A percentile compares a stretch with the other conserved stretches of the same genome.
These are phyloP conservation scores for Cephus pulcher DNA, from an alignment of 2,888 invertebrate genomes.

Conservation along the genomic window DNA sequence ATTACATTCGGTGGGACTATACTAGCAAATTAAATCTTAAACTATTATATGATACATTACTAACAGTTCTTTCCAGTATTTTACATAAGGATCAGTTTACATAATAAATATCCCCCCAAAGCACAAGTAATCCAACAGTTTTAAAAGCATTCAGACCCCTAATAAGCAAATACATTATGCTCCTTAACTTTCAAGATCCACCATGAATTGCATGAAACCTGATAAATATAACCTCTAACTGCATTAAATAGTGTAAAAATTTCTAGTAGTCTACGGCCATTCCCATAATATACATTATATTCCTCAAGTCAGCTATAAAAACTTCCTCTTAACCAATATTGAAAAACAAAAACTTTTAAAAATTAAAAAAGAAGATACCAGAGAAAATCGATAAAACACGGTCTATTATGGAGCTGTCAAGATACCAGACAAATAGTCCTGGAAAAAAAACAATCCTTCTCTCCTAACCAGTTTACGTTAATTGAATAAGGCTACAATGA, in stretches of 20 bases:
- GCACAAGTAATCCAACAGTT: background rate
- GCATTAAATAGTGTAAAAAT: background rate
- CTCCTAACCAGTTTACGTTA: conserved; percentile 25
- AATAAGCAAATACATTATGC: background rate
- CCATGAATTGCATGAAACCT: background rate
- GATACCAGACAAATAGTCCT: conserved; percentile 15
- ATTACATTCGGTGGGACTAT: background rate
- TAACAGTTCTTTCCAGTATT: background rate
- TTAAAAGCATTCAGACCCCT: background rate
- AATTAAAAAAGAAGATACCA: background rate
- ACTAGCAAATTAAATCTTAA: background rate
- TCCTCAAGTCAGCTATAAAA: background rate
- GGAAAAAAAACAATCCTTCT: background rate
- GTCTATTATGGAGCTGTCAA: conserved; percentile 29
- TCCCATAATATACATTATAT: background rate
- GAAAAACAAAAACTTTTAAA: background rate
- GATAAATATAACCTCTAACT: conserved; percentile 27
- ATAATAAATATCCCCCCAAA: background rate
- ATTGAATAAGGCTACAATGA: conserved; percentile 22
- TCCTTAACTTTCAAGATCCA: background rate
- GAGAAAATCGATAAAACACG: conserved; percentile 20
- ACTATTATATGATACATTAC: background rate
- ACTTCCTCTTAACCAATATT: background rate
- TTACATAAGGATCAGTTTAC: background rate
- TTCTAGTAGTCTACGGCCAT: background rate